A percentile compares a stretch with the other conserved stretches of the same genome.
Evolutionary conservation across 2,113 vertebrate species (phyloP).

Genomic region (Podarcis raffonei): DNA sequence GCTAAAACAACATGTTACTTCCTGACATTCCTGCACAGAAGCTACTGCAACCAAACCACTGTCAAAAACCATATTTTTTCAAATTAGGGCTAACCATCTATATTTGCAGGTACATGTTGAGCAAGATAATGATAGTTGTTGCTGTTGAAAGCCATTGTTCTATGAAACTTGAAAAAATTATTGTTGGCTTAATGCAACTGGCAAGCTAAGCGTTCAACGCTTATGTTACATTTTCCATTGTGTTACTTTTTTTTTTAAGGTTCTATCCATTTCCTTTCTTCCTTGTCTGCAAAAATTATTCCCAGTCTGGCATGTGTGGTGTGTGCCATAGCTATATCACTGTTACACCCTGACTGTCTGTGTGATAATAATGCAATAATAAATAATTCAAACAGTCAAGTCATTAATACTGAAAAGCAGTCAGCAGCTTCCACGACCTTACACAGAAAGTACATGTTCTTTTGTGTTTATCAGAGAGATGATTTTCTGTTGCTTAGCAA

Average conservation of each 20-base stretch:
- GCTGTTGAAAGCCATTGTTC: background rate
- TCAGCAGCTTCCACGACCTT: conserved; percentile 12
- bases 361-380: background rate
- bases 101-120: background rate
- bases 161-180: background rate
- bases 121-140: background rate
- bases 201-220: background rate
- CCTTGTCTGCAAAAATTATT: background rate
- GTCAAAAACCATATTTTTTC: background rate
- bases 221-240: background rate
- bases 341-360: background rate
- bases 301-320: background rate
- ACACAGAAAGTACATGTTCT: conserved; percentile 20
- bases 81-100: background rate
- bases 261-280: background rate
- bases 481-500: conserved; percentile 58
- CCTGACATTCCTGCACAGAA: background rate
- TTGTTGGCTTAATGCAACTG: background rate
- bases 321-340: background rate
- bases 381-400: conserved; percentile 27
- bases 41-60: background rate
- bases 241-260: background rate
- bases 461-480: conserved; percentile 20
- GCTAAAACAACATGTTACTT: background rate
- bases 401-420: background rate